A percentile compares a stretch with the other conserved stretches of the same genome.
Conservation (phyloP, 2,888 invertebrate species). For the Eupithecia tripunctaria region DNA sequence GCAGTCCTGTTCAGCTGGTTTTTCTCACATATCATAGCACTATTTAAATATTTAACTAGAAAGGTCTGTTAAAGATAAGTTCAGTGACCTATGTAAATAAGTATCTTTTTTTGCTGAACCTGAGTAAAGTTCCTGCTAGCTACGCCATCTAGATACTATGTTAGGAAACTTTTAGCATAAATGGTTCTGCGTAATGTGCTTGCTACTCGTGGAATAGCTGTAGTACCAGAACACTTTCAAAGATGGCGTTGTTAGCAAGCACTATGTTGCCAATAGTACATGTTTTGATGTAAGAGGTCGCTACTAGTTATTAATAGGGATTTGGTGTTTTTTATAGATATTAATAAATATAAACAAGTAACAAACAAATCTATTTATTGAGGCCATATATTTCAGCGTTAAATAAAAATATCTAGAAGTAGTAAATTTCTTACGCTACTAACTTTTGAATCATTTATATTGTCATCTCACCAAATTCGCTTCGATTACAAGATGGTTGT, state of each 20-base stretch:
- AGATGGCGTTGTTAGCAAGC: not conserved
- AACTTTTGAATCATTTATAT: slow-evolving; percentile 32
- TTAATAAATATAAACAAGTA: slow-evolving; percentile 45
- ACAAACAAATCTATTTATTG: slow-evolving; percentile 71
- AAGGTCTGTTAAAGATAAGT: not conserved
- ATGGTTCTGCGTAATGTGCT: not conserved
- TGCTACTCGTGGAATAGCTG: not conserved
- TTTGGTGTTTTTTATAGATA: not conserved
- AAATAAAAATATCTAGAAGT: slow-evolving; percentile 62
- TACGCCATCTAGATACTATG: not conserved
- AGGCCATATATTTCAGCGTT: slow-evolving; percentile 72
- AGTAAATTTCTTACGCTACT: slow-evolving; percentile 49
- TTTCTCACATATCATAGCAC: not conserved
- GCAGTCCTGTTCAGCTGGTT: no score
- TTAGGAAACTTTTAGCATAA: not conserved
- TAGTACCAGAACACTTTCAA: not conserved
- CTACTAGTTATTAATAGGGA: not conserved
- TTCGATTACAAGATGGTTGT: not conserved
- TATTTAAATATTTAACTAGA: not conserved
- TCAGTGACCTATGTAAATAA: not conserved
- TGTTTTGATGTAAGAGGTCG: not conserved
- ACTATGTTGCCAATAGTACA: not conserved
- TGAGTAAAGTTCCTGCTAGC: not conserved
- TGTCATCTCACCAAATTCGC: slow-evolving; percentile 18
- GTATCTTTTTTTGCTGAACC: no score